Evolutionary conservation across 1,140 invertebrate genomes (phyloP).

Genomic region (Sinonovacula constricta): DNA sequence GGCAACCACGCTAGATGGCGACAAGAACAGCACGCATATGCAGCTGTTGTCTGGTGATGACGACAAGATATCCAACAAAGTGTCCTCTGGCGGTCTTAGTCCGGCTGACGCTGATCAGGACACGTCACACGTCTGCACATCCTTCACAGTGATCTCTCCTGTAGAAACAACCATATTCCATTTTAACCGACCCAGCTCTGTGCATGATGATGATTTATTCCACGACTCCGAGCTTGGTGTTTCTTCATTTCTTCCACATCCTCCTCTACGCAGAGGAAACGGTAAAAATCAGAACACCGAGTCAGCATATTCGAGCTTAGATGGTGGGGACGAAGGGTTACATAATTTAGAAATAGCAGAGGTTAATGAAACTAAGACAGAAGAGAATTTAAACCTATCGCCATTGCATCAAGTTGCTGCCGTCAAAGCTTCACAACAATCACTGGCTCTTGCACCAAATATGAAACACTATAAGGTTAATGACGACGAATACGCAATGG

Average conservation of each 20-base stretch:
- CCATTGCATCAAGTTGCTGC: neutral
- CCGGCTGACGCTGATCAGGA: neutral
- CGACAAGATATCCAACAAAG: neutral
- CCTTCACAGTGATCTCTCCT: neutral
- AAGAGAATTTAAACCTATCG: neutral
- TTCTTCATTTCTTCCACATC: slow-evolving; percentile 34
- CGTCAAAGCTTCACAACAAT: no score
- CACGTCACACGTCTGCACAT: neutral
- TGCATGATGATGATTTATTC: slow-evolving; percentile 36
- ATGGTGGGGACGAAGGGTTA: slow-evolving; percentile 6
- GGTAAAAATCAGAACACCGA: slow-evolving; percentile 37
- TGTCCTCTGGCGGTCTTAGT: neutral
- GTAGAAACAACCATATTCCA: slow-evolving; percentile 50
- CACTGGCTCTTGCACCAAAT: no score
- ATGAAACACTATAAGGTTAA: neutral
- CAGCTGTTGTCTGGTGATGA: slow-evolving; percentile 32
- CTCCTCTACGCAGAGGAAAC: slow-evolving; percentile 15
- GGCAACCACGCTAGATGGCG: slow-evolving; percentile 23
- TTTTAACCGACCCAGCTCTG: slow-evolving; percentile 31
- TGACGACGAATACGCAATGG: neutral
- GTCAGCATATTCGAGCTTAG: slow-evolving; percentile 45
- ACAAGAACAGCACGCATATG: slow-evolving; percentile 36
- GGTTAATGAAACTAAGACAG: neutral
- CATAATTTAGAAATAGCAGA: neutral
- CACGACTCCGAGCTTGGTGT: slow-evolving; percentile 23